Percentiles rank a stretch among this genome's conserved stretches.
Evolutionary conservation across 2,797 vertebrate genomes (phyloP).

Genomic region (Trachurus trachurus): DNA sequence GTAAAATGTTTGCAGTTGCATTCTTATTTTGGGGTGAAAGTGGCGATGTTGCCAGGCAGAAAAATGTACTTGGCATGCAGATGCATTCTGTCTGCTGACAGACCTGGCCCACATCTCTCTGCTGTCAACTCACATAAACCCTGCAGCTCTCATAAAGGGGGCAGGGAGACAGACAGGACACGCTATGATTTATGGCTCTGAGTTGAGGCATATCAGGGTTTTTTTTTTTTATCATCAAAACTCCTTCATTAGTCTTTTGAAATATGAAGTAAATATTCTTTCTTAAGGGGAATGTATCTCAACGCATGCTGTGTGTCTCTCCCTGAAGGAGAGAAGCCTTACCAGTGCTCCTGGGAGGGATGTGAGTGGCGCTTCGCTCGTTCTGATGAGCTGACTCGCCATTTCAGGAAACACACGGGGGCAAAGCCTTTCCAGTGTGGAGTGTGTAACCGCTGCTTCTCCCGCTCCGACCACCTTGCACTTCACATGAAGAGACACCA

Average conservation of each 20-base stretch:
- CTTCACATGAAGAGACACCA: slow-evolving; percentile 99
- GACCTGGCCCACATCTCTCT: slow-evolving; percentile 68
- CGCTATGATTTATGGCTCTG: slow-evolving; percentile 65
- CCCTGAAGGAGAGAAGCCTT: slow-evolving; percentile 95
- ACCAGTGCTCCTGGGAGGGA: slow-evolving; percentile 97
- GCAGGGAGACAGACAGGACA: slow-evolving; percentile 39
- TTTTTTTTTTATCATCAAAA: slow-evolving; percentile 27
- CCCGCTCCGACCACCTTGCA: slow-evolving; percentile 97
- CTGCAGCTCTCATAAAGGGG: slow-evolving; percentile 51
- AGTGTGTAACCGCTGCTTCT: slow-evolving; percentile 96
- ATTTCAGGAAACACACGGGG: slow-evolving; percentile 98
- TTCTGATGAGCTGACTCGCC: slow-evolving; percentile 96
- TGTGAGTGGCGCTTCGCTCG: slow-evolving; percentile 98
- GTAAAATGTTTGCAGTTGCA: slow-evolving; percentile 81
- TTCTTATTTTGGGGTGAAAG: slow-evolving; percentile 64
- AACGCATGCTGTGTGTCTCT: neutral
- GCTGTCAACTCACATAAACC: slow-evolving; percentile 75
- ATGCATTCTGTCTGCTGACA: slow-evolving; percentile 66
- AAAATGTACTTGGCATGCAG: slow-evolving; percentile 74
- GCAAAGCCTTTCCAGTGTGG: slow-evolving; percentile 97
- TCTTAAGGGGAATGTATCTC: neutral
- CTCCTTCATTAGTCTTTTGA: slow-evolving; percentile 15
- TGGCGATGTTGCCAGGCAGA: slow-evolving; percentile 77
- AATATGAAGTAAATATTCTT: neutral
- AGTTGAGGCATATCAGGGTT: slow-evolving; percentile 15